Percentiles rank a stretch among this genome's conserved stretches.
Conservation (phyloP, 2,113 vertebrate species). For the Callaeas wilsoni region DNA sequence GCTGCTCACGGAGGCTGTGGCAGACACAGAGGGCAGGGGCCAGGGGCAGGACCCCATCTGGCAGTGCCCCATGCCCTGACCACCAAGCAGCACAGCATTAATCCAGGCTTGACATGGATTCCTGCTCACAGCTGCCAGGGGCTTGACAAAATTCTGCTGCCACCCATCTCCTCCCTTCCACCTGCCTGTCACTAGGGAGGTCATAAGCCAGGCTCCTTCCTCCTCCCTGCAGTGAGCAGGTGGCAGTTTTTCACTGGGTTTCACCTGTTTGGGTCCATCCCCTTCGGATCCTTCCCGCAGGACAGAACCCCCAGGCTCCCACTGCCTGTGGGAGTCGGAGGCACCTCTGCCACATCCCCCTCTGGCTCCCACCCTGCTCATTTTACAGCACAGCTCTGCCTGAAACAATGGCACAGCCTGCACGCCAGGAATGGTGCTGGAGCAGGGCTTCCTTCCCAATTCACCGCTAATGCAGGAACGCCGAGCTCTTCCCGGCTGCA, state of each 20-base stretch:
- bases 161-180: background rate
- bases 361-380: background rate
- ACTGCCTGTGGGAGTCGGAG: background rate
- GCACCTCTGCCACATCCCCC: background rate
- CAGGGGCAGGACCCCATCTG: background rate
- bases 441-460: constrained; percentile 20
- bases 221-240: background rate
- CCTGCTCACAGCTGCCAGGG: background rate
- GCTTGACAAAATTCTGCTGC: background rate
- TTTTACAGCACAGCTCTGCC: background rate
- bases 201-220: background rate
- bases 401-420: background rate
- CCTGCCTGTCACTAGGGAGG: background rate
- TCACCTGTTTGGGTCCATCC: background rate
- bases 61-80: background rate
- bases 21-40: background rate
- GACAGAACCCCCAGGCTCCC: background rate
- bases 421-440: background rate
- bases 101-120: rapidly evolving
- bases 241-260: background rate
- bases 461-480: constrained; percentile 50
- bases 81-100: background rate
- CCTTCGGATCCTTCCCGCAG: rapidly evolving
- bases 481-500: constrained; percentile 30
- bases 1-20: background rate